These are phyloP conservation scores for Phallusia fumigata DNA, from an alignment of 23 tunicate genomes.

Conservation along the genomic window DNA sequence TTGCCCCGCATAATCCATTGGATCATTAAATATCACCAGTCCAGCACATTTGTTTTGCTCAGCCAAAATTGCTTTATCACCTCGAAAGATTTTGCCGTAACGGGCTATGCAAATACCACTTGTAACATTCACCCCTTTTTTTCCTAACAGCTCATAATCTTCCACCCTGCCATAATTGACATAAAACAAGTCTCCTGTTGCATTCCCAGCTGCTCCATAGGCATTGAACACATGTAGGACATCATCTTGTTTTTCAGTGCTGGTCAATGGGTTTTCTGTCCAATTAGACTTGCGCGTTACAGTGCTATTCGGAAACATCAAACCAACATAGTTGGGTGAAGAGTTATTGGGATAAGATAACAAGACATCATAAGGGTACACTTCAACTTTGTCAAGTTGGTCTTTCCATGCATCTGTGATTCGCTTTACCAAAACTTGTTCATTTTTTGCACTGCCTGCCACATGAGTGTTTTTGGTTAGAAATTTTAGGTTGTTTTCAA, in stretches of 20 bases:
- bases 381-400: slow-evolving; percentile 68
- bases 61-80: slow-evolving; percentile 76
- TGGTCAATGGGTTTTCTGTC: slow-evolving; percentile 43
- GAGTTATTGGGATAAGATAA: slow-evolving; percentile 67
- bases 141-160: slow-evolving; percentile 60
- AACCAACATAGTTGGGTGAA: slow-evolving; percentile 64
- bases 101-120: slow-evolving; percentile 78
- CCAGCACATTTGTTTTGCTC: slow-evolving; percentile 67
- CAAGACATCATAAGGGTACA: slow-evolving; percentile 67
- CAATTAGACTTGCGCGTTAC: slow-evolving; percentile 32
- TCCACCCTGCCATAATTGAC: slow-evolving; percentile 87
- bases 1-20: slow-evolving; percentile 67
- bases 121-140: slow-evolving; percentile 33
- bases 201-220: slow-evolving; percentile 65
- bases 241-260: slow-evolving; percentile 37
- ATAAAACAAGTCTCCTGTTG: slow-evolving; percentile 73
- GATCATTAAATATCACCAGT: slow-evolving; percentile 76
- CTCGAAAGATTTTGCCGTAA: slow-evolving; percentile 81
- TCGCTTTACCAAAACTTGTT: slow-evolving; percentile 45
- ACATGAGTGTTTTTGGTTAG: slow-evolving; percentile 60
- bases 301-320: slow-evolving; percentile 49
- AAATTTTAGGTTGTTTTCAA: slow-evolving; percentile 35
- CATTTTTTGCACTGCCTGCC: slow-evolving; percentile 75
- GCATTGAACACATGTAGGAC: slow-evolving; percentile 64
- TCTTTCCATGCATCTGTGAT: slow-evolving; percentile 39